phyloP scores from a whole-genome alignment of 2,113 vertebrate species.

The Psittacara wagleri region DNA sequence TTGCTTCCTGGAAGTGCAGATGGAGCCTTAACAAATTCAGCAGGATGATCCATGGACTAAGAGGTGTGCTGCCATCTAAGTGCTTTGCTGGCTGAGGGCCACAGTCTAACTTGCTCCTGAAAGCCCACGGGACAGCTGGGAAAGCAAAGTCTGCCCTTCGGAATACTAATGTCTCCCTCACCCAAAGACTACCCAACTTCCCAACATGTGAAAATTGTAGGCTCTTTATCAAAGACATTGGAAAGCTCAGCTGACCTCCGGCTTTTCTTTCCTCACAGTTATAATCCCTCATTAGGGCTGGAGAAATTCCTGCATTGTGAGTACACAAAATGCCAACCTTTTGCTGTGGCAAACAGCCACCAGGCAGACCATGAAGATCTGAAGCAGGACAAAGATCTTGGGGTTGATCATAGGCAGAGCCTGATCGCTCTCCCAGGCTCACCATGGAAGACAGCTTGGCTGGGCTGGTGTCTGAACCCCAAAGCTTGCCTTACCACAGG shows the following conservation, averaged over 20 bases:
- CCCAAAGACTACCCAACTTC: background rate
- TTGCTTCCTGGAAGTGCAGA: background rate
- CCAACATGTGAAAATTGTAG: background rate
- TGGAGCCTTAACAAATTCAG: background rate
- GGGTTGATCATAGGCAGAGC: background rate
- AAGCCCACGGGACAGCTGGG: background rate
- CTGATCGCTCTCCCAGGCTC: background rate
- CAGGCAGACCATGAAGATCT: background rate
- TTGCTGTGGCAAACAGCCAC: background rate
- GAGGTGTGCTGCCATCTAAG: background rate
- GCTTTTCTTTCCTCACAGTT: background rate
- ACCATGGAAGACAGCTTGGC: background rate
- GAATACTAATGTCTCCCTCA: background rate
- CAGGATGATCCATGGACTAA: background rate
- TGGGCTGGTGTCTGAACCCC: background rate
- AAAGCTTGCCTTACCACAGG: background rate
- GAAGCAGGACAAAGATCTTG: background rate
- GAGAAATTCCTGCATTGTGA: background rate
- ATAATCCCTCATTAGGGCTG: background rate
- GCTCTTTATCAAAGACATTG: background rate
- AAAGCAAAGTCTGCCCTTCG: background rate
- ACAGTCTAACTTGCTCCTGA: background rate
- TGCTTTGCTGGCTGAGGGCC: constrained; percentile 30
- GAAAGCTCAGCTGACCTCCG: background rate
- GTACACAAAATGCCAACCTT: background rate